Percentiles rank a stretch among this genome's conserved stretches.
Conservation (phyloP, 2,888 invertebrate genomes). For the Globia sparganii region DNA sequence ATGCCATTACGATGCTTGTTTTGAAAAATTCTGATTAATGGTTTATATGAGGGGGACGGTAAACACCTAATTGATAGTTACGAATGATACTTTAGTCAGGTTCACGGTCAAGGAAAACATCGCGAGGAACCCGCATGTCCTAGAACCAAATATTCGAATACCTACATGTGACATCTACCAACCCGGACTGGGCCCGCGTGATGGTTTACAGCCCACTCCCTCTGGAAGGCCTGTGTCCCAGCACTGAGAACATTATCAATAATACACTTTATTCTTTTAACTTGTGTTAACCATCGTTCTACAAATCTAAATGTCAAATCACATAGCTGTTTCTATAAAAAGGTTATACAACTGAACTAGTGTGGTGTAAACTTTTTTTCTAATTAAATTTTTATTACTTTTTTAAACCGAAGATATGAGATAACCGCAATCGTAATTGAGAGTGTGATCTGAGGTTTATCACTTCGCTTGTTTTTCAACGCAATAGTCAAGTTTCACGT, state of each 20-base stretch:
- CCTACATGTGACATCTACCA: not conserved
- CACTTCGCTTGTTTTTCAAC: conserved; percentile 61
- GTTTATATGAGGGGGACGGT: conserved; percentile 35
- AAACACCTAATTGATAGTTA: conserved; percentile 58
- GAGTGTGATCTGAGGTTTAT: conserved; percentile 68
- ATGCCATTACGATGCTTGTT: conserved; percentile 35
- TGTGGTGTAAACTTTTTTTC: conserved; percentile 7
- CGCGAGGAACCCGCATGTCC: not conserved
- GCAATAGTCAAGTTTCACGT: conserved; percentile 55
- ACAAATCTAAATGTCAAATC: conserved; percentile 31
- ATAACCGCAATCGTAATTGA: conserved; percentile 60
- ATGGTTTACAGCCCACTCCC: not conserved
- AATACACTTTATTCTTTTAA: conserved; percentile 47
- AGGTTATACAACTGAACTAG: not conserved
- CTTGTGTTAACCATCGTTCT: conserved; percentile 12
- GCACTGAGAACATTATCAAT: conserved; percentile 1
- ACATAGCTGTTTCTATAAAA: conserved; percentile 20
- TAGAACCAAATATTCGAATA: not conserved
- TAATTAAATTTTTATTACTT: conserved; percentile 15
- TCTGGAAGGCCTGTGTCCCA: not conserved
- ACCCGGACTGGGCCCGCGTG: not conserved
- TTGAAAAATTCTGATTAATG: conserved; percentile 57
- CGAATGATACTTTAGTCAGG: conserved; percentile 47
- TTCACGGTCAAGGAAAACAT: not conserved
- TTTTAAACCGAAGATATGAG: conserved; percentile 28